phyloP scores from a whole-genome alignment of 2,888 invertebrate species.

The Rhagium mordax region DNA sequence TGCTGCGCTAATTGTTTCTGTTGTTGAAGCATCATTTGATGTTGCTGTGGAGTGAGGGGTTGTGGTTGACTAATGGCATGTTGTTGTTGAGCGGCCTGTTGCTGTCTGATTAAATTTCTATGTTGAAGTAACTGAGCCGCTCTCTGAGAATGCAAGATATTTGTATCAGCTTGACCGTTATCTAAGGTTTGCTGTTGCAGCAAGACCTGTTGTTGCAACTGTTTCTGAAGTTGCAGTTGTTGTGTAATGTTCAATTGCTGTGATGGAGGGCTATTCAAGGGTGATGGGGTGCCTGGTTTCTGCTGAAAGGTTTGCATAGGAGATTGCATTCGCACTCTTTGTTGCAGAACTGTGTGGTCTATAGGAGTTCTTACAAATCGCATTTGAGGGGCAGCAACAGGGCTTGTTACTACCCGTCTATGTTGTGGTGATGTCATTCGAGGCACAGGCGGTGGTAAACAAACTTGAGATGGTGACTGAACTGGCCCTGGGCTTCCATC shows the following conservation, averaged over 20 bases:
- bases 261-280: slow-evolving; percentile 66
- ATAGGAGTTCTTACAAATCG: slow-evolving; percentile 63
- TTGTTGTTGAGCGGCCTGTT: slow-evolving; percentile 54
- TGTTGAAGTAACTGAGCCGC: slow-evolving; percentile 66
- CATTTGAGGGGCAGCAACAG: slow-evolving; percentile 64
- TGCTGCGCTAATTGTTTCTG: slow-evolving; percentile 60
- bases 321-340: slow-evolving; percentile 63
- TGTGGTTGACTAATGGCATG: slow-evolving; percentile 60
- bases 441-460: slow-evolving; percentile 70
- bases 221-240: slow-evolving; percentile 65
- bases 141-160: slow-evolving; percentile 68
- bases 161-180: slow-evolving; percentile 67
- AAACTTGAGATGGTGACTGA: slow-evolving; percentile 69
- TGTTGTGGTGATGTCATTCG: slow-evolving; percentile 76
- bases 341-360: slow-evolving; percentile 59
- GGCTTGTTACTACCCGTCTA: slow-evolving; percentile 73
- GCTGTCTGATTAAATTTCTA: slow-evolving; percentile 62
- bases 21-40: slow-evolving; percentile 66
- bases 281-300: slow-evolving; percentile 66
- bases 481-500: slow-evolving; percentile 76
- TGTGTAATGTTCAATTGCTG: slow-evolving; percentile 62
- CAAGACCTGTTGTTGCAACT: slow-evolving; percentile 70
- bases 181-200: slow-evolving; percentile 54
- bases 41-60: slow-evolving; percentile 65
- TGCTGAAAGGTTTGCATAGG: slow-evolving; percentile 65